Evolutionary conservation across 1,140 invertebrate genomes (phyloP), one percentile per base, ranked within the genome.

Genomic region (Nixonia krombeini): DNA sequence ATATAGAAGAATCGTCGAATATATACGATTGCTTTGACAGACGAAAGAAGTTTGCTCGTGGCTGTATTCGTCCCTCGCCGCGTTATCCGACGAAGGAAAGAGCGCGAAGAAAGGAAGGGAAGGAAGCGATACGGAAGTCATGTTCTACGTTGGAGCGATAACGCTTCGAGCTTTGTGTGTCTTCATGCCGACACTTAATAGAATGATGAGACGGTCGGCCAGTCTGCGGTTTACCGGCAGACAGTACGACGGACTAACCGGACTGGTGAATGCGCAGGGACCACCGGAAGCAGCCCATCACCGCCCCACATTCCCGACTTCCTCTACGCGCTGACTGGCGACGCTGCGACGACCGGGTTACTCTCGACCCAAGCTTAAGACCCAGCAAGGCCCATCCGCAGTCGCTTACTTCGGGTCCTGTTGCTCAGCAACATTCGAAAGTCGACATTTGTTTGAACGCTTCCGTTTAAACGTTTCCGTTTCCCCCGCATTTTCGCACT

Each of bases 221-320:
- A 40, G 50, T 67, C 56, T 67, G 64, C 56, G 64, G 64, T 67
- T 67, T 67, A 67, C 56, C 51, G 49, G 31, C 51, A 37, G 44
- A 66, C 62, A 59, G 63, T 66, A 28, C 4, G 42, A 56, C 50
- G 38, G 63, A 51, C 57, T 61, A 46, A 40, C 45, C 57, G 9
- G 51, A 46, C 42, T 52, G 46, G 64, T 47, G 58, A 58, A 63
- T 72, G 62, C 44, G 62, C 66, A 67, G 75, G 72, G 72, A 78
- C 70, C 71, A 75, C 72, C 75, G 78, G 78, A 80, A 80, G 74
- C 49, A 74, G 69, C 74, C 76, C 76, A 79, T 80, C 76, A 80
- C 75, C 74, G 76, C 71, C 75, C 73, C 76, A 66, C 62, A 72
- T 67, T 68, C 61, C 37, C 58, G 57, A 59, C 67, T 70, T 70